Percentiles rank a stretch among this genome's conserved stretches.
phyloP scores from a whole-genome alignment of 2,797 vertebrate genomes.

The Gymnoscopelus microlampas region DNA sequence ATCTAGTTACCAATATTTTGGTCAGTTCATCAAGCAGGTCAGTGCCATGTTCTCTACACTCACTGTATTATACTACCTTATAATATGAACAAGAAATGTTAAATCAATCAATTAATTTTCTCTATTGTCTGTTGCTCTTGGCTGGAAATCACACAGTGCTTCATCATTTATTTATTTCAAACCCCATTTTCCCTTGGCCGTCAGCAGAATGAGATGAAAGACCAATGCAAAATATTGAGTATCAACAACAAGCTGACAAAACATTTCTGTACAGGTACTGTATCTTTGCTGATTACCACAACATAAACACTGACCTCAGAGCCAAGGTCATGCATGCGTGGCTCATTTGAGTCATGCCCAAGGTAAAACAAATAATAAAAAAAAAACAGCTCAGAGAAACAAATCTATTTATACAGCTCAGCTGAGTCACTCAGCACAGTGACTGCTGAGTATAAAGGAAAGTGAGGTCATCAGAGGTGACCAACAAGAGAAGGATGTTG shows the following conservation, averaged over 20 bases:
- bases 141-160: too few relatives aligned
- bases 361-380: constrained; percentile 11
- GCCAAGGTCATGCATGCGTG: neutral
- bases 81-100: too few relatives aligned
- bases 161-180: too few relatives aligned
- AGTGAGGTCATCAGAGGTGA: constrained; percentile 39
- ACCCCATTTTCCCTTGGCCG: neutral
- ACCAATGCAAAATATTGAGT: neutral
- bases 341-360: neutral
- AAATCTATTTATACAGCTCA: constrained; percentile 24
- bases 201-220: neutral
- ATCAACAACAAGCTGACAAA: neutral
- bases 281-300: too few relatives aligned
- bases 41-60: too few relatives aligned
- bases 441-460: constrained; percentile 24
- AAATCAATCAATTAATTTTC: too few relatives aligned
- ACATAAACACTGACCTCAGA: neutral
- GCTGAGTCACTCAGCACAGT: constrained; percentile 18
- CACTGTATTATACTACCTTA: too few relatives aligned
- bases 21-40: too few relatives aligned
- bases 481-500: constrained; percentile 35
- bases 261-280: neutral
- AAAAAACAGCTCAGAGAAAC: constrained; percentile 9
- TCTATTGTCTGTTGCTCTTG: too few relatives aligned
- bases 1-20: too few relatives aligned